These are phyloP conservation scores for Timandra comae DNA, from an alignment of 2,888 invertebrate species.

Conservation along the genomic window DNA sequence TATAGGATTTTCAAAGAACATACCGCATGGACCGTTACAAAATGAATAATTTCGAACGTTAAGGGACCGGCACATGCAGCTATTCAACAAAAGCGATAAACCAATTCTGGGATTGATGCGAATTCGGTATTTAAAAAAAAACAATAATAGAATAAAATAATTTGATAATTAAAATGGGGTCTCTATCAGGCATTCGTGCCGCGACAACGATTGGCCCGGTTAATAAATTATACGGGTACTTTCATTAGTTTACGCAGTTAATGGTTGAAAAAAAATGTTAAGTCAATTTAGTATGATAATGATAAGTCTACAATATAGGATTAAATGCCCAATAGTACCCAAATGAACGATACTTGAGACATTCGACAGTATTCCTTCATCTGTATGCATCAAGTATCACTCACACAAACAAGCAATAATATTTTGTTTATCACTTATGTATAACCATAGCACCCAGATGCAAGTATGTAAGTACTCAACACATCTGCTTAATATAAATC, in stretches of 20 bases:
- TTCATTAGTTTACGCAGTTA: constrained; percentile 74
- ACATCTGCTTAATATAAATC: constrained; percentile 48
- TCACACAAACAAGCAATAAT: constrained; percentile 70
- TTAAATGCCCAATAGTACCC: constrained; percentile 79
- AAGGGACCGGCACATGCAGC: constrained; percentile 59
- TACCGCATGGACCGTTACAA: too few species aligned
- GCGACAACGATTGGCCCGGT: constrained; percentile 63
- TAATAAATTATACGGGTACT: constrained; percentile 67
- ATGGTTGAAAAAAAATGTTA: constrained; percentile 74
- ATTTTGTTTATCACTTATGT: constrained; percentile 65
- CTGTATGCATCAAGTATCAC: constrained; percentile 49
- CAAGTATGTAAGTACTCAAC: constrained; percentile 74
- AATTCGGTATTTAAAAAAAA: constrained; percentile 54
- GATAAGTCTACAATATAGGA: constrained; percentile 74
- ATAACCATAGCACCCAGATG: constrained; percentile 76
- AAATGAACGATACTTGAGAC: constrained; percentile 59
- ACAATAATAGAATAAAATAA: constrained; percentile 31
- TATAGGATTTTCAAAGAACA: too few species aligned
- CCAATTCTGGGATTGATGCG: constrained; percentile 63
- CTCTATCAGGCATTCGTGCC: constrained; percentile 77
- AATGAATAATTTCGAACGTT: constrained; percentile 1
- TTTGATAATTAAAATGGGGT: constrained; percentile 53
- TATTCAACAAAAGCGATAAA: constrained; percentile 60
- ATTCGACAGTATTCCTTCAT: constrained; percentile 16
- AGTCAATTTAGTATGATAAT: constrained; percentile 76